Evolutionary conservation across 1,140 invertebrate genomes (phyloP), one percentile per base, ranked within the genome.

Genomic region (Brachionus koreanus): DNA sequence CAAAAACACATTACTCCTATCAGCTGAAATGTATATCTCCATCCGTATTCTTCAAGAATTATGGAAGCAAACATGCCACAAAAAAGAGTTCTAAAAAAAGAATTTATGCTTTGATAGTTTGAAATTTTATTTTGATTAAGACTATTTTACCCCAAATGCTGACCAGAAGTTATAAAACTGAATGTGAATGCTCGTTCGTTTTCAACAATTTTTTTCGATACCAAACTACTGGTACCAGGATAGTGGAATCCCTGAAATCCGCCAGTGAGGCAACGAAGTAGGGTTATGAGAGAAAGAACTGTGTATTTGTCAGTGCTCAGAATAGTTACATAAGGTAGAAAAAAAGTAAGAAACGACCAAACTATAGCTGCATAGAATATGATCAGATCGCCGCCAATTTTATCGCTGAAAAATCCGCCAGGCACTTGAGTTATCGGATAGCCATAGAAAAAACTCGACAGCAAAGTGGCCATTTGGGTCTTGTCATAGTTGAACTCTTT

Each of bases 401-500:
- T 87, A 85, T 93, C 92, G 83, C 92, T 92, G 10, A 92, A 86
- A 84, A 92, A 92, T 12, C 92, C 92, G 61, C 92, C 92, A 65
- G 92, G 84, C 39, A 90, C 90, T 87, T 93, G 92, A 0, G 92
- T 93, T 63, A 93, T 85, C 0, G 91, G 92, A 84, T 93, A 93
- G 69, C 92, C 92, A 92, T 92, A 93, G 85, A 93, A 93, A 85
- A 93, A 93, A 37, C 91, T 91, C 5, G 92, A 93, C 9, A 93
- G 85, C 61, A 93, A 91, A 2, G 91, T 91, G 3, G 92, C 90
- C 16, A 92, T 91, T 84, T 93, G 90, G 35, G 91, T 91, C 88
- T 93, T 93, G 84, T 90, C 92, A 92, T 92, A 93, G 49, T 90
- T 89, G 85, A 91, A 90, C 83, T 92, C 91, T 83, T 91, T 89